phyloP scores from a whole-genome alignment of 2,888 invertebrate species.

The Torymus auratus region DNA sequence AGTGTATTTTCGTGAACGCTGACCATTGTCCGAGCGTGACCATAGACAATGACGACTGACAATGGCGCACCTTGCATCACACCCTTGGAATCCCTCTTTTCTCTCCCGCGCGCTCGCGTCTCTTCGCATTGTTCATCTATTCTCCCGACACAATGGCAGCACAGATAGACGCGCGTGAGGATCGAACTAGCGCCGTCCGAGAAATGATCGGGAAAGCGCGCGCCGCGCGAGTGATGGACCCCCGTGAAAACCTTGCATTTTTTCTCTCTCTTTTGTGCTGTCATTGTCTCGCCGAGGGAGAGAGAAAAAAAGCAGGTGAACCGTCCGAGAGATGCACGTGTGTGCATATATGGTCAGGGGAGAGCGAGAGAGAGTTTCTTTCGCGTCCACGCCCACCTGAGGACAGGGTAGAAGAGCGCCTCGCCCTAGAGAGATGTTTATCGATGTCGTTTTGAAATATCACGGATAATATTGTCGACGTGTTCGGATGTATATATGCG shows the following conservation, averaged over 20 bases:
- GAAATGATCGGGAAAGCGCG: too few species aligned
- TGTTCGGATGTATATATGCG: neutral
- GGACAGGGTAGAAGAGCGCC: conserved; percentile 7
- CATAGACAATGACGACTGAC: conserved; percentile 34
- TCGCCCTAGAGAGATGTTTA: conserved; percentile 20
- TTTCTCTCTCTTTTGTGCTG: neutral
- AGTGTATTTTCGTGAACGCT: too few species aligned
- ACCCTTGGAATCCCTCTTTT: neutral
- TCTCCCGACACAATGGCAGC: neutral
- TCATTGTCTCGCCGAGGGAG: conserved; percentile 36
- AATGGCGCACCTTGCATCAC: conserved; percentile 56
- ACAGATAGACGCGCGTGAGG: neutral
- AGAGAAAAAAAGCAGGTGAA: conserved; percentile 42
- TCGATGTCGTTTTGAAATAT: conserved; percentile 33
- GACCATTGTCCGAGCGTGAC: conserved; percentile 34
- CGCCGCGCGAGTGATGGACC: neutral
- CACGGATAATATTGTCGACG: conserved; percentile 16
- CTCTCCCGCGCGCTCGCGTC: conserved; percentile 1
- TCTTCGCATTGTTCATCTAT: conserved; percentile 5
- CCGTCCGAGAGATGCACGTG: neutral
- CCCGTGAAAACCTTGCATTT: conserved; percentile 25
- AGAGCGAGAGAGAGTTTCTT: neutral
- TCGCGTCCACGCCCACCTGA: conserved; percentile 23
- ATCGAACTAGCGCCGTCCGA: neutral
- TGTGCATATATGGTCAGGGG: neutral